Percentiles rank a stretch among this genome's conserved stretches.
These are phyloP conservation scores for Panonychus citri DNA, from an alignment of 1,140 invertebrate species.

Conservation along the genomic window DNA sequence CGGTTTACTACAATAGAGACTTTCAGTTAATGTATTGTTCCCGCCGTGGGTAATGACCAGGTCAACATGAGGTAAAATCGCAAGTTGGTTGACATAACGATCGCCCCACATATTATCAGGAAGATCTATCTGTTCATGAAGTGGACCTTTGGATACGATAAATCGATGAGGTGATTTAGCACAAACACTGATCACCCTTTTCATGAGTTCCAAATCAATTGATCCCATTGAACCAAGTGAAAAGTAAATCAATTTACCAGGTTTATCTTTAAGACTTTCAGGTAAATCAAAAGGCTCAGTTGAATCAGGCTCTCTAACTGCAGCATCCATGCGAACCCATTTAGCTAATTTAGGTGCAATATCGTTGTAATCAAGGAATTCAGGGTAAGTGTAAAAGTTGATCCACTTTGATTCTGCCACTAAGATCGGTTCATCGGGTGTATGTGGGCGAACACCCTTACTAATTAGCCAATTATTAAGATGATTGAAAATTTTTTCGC, in stretches of 20 bases:
- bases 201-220: constrained; percentile 7
- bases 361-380: too few species aligned
- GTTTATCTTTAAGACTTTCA: background rate
- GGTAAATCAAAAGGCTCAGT: constrained; percentile 2
- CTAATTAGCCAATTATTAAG: too few species aligned
- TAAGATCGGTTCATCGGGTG: too few species aligned
- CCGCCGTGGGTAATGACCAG: constrained; percentile 20
- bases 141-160: background rate
- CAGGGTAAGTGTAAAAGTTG: too few species aligned
- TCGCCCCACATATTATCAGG: constrained; percentile 10
- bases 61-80: constrained; percentile 6
- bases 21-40: background rate
- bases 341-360: too few species aligned
- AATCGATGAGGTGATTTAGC: background rate
- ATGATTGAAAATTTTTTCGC: background rate
- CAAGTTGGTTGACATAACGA: background rate
- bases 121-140: background rate
- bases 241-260: constrained; percentile 8
- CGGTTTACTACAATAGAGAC: background rate
- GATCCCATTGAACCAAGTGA: constrained; percentile 12
- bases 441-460: too few species aligned
- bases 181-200: background rate
- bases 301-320: background rate
- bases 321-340: background rate
- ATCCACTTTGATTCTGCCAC: too few species aligned